Percentiles rank a stretch among this genome's conserved stretches.
phyloP scores from a whole-genome alignment of 2,888 invertebrate genomes.

The Pyrgus malvae region DNA sequence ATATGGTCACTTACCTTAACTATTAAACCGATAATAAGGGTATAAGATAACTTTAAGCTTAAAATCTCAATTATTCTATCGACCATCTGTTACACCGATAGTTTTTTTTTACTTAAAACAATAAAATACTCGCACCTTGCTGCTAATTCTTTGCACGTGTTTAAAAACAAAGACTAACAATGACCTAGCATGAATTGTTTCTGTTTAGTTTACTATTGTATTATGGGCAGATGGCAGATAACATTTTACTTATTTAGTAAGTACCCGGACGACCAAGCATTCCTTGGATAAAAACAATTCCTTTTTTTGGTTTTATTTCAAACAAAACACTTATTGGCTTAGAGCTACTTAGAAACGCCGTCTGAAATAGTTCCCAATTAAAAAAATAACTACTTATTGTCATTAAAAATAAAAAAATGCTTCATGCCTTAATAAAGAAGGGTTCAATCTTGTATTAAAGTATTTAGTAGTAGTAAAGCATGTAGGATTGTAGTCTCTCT shows the following conservation, averaged over 20 bases:
- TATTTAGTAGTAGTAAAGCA: no score
- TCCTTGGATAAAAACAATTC: not conserved
- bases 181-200: constrained; percentile 16
- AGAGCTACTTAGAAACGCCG: no score
- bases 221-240: constrained; percentile 11
- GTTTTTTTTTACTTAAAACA: constrained; percentile 4
- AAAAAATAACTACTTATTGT: no score
- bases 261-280: no score
- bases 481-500: no score
- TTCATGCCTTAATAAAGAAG: no score
- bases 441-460: no score
- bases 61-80: constrained; percentile 4
- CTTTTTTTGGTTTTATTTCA: not conserved
- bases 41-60: no score
- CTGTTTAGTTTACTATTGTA: constrained; percentile 34
- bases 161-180: constrained; percentile 37
- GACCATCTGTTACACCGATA: constrained; percentile 30
- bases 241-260: not conserved
- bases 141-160: constrained; percentile 52
- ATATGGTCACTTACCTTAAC: not conserved
- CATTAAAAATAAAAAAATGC: no score
- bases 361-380: no score
- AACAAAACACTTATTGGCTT: not conserved
- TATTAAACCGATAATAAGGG: not conserved
- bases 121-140: constrained; percentile 27